Conservation (phyloP, 2,113 vertebrate species). For the Pluvianellus socialis region DNA sequence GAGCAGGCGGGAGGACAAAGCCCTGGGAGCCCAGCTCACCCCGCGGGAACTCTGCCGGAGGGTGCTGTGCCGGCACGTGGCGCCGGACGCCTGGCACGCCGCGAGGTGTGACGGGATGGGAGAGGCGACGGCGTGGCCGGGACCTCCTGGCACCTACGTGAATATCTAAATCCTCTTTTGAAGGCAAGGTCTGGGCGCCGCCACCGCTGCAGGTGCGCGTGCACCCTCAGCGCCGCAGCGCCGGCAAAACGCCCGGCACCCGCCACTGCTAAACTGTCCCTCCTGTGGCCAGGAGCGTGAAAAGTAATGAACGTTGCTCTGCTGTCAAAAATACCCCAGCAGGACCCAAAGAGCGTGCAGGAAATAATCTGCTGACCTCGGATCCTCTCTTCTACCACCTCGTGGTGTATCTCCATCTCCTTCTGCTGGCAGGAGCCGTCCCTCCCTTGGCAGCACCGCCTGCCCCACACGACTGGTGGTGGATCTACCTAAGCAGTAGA, state of each 20-base stretch:
- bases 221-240: neutral
- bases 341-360: neutral
- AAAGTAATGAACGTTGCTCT: rapidly evolving
- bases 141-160: rapidly evolving
- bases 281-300: rapidly evolving
- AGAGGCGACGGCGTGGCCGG: rapidly evolving
- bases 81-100: rapidly evolving
- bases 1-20: neutral
- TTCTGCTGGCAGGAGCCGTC: neutral
- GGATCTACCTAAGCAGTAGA: rapidly evolving
- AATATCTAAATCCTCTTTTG: rapidly evolving
- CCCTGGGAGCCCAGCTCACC: neutral
- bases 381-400: neutral
- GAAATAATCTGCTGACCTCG: neutral
- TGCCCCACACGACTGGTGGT: rapidly evolving
- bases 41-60: neutral
- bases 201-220: neutral
- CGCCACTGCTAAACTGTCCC: rapidly evolving
- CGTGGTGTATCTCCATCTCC: neutral
- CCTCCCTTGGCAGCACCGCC: neutral
- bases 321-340: neutral
- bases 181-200: neutral
- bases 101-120: rapidly evolving
- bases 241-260: neutral
- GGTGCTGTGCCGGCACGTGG: neutral